phyloP scores from a whole-genome alignment of 2,797 vertebrate species.

The Hydrolagus colliei region DNA sequence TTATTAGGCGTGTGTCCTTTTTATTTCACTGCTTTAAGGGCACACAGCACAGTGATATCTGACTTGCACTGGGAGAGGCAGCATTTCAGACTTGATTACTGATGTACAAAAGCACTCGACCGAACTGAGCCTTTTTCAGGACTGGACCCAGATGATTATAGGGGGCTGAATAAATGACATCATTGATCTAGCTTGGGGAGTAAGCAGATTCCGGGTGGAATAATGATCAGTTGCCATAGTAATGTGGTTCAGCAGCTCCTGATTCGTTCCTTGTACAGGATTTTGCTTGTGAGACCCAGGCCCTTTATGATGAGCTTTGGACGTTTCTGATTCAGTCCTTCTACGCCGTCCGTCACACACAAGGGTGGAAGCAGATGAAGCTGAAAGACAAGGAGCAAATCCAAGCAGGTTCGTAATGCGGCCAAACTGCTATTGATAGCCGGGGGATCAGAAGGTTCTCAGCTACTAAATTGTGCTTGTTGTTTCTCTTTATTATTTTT shows the following conservation, averaged over 20 bases:
- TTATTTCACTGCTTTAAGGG: slow-evolving; percentile 40
- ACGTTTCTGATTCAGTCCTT: slow-evolving; percentile 87
- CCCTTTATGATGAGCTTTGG: slow-evolving; percentile 79
- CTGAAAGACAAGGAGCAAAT: slow-evolving; percentile 73
- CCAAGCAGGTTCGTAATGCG: slow-evolving; percentile 69
- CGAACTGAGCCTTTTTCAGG: too few species aligned
- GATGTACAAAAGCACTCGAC: background rate
- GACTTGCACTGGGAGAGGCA: slow-evolving; percentile 33
- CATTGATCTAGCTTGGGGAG: slow-evolving; percentile 71
- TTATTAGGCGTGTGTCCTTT: slow-evolving; percentile 38
- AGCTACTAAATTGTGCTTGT: too few species aligned
- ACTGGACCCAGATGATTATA: slow-evolving; percentile 52
- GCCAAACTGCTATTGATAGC: background rate
- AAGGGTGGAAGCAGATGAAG: slow-evolving; percentile 79
- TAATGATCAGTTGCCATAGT: slow-evolving; percentile 92
- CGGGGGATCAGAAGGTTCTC: too few species aligned
- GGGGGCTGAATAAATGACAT: slow-evolving; percentile 73
- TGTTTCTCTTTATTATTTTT: too few species aligned
- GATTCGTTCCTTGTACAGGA: slow-evolving; percentile 87
- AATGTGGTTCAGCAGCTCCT: slow-evolving; percentile 90
- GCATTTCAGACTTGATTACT: slow-evolving; percentile 35
- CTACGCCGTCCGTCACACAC: slow-evolving; percentile 84
- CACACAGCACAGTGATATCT: background rate
- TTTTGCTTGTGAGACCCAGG: slow-evolving; percentile 81
- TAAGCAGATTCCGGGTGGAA: slow-evolving; percentile 73